These are phyloP conservation scores for Arrhamphus sclerolepis DNA, from an alignment of 2,797 vertebrate species.

Conservation along the genomic window DNA sequence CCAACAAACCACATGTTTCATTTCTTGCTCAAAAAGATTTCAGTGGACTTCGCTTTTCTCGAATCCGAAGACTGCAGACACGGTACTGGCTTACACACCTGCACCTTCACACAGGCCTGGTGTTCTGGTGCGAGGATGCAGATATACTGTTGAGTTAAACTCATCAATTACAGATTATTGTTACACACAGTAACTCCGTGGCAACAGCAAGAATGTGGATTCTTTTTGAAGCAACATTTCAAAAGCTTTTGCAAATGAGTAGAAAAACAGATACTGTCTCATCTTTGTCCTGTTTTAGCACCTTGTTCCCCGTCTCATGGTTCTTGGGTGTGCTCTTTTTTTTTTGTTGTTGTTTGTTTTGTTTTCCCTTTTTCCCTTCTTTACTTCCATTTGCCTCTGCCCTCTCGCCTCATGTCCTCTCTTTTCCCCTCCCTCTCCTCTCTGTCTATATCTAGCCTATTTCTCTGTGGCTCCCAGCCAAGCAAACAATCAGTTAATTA, in stretches of 20 bases:
- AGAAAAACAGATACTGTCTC: not conserved
- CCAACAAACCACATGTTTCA: too few species aligned
- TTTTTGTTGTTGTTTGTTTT: too few species aligned
- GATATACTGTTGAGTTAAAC: too few species aligned
- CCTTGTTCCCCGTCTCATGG: not conserved
- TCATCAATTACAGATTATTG: too few species aligned
- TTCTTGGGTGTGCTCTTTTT: not conserved
- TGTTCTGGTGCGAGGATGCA: too few species aligned
- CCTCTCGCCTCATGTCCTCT: slow-evolving; percentile 21
- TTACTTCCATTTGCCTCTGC: slow-evolving; percentile 8
- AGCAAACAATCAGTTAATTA: slow-evolving; percentile 85
- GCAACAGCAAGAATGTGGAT: not conserved
- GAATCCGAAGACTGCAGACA: too few species aligned
- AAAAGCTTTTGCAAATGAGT: not conserved
- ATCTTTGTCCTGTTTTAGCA: too few species aligned
- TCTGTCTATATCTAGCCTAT: slow-evolving; percentile 47
- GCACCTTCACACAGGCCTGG: too few species aligned
- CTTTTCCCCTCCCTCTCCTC: slow-evolving; percentile 31
- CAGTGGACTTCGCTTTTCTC: too few species aligned
- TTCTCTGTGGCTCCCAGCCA: slow-evolving; percentile 79
- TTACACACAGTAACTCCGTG: too few species aligned
- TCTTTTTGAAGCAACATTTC: not conserved
- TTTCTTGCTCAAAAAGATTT: too few species aligned
- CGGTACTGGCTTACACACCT: too few species aligned
- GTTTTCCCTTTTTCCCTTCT: not conserved